Base-by-base conservation (phyloP, 2,797 vertebrate species). In the Darevskia nairensis region DNA sequence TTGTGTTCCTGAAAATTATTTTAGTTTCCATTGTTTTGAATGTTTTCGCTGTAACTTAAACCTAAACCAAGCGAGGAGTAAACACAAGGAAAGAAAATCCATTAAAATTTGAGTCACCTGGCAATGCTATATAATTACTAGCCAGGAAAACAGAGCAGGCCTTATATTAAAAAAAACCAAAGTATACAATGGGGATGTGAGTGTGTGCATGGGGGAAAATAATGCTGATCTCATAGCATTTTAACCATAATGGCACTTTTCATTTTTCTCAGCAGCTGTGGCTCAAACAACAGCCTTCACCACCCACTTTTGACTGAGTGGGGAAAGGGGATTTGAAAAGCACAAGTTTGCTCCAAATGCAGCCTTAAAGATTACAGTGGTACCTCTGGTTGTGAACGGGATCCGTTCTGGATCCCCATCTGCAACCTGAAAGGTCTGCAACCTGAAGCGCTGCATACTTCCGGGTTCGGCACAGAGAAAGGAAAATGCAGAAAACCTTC, bases 251-350 rank as follows among this genome's bases (percentile, higher is more conserved):
- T 41, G 64, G 61, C 21, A 78, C 44, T 83, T 88, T 83, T 83
- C 86, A 32, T 79, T 61, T 71, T 44, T 39, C 81, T 84, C 74
- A 88, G 82, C 87, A 88, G 87, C 87, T 88, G 87, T 72, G 82
- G 11, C 39, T 71, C 81, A 71, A 88, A 84, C 75, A 84, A 84
- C 75, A 88, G 80, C 39, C 6, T 88, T 78, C 81, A 55, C 74
- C 72, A 84, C 55, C 6, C 69, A 91, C 13, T 0, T 8, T 80
- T 87, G 46, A 32, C 15, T 41, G 80, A 83, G 11, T 55, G 84
- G 84, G 64, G 80, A 87, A 91, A 71, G 84, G 69, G 6, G 0
- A 21, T 91, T 86, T 88, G 39, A 79, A 25, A 86, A 3, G 76
- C 55, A 29, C 59, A 85, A 91, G 32, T 78, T 10, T 91, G 80